These are phyloP conservation scores for Nephrotoma flavescens DNA, from an alignment of 2,888 invertebrate genomes.

Conservation along the genomic window DNA sequence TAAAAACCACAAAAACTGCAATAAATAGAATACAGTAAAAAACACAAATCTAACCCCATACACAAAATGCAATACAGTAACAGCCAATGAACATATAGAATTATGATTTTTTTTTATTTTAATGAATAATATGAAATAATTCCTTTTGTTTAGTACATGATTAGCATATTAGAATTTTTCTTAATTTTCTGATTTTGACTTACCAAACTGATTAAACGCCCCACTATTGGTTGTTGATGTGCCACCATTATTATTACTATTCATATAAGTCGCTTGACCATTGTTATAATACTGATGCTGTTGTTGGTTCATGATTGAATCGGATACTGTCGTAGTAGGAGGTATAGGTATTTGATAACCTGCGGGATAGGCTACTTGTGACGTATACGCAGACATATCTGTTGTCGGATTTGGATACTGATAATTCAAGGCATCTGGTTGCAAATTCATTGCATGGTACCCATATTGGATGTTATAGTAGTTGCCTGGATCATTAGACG, in stretches of 20 bases:
- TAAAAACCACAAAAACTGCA: background rate
- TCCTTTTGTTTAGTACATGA: background rate
- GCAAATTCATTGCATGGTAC: background rate
- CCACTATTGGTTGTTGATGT: conserved; percentile 28
- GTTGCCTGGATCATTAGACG: conserved; percentile 7
- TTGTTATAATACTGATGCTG: background rate
- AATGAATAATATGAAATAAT: background rate
- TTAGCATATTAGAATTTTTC: background rate
- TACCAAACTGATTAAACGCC: background rate
- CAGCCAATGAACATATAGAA: background rate
- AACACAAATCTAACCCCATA: no score
- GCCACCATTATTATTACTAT: conserved; percentile 23
- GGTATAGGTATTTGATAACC: background rate
- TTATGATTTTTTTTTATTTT: background rate
- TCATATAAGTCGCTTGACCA: conserved; percentile 23
- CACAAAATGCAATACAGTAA: background rate
- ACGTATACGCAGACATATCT: background rate
- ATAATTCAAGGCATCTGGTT: background rate
- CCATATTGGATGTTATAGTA: background rate
- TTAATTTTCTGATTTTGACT: background rate
- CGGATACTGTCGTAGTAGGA: background rate
- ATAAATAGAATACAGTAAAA: no score
- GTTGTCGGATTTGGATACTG: background rate
- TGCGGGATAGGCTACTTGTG: background rate
- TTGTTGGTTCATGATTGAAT: background rate